phyloP scores from a whole-genome alignment of 2,888 invertebrate species.

The Merodon equestris region DNA sequence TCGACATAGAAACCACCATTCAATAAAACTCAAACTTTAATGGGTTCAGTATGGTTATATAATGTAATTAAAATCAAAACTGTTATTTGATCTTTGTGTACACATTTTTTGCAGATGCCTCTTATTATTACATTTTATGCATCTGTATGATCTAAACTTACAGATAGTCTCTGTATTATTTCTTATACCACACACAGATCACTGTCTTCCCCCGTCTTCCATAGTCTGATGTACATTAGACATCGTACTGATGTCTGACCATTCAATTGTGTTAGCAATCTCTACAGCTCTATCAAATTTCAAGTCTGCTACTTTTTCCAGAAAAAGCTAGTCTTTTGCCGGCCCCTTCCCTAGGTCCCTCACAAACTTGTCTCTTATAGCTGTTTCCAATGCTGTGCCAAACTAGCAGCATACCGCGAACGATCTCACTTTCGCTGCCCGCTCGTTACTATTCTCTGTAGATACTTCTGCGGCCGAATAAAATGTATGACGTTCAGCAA shows the following conservation, averaged over 20 bases:
- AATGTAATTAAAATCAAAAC: slow-evolving; percentile 41
- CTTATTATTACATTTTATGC: slow-evolving; percentile 42
- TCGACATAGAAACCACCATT: no score
- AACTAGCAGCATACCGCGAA: slow-evolving; percentile 30
- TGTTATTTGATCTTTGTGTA: background rate
- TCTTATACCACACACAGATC: slow-evolving; percentile 45
- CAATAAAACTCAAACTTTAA: slow-evolving; percentile 20
- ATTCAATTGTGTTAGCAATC: slow-evolving; percentile 37
- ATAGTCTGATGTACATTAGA: background rate
- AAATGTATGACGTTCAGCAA: slow-evolving; percentile 60
- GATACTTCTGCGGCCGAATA: slow-evolving; percentile 48
- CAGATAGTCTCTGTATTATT: slow-evolving; percentile 35
- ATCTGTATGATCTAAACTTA: no score
- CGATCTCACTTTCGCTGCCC: slow-evolving; percentile 56
- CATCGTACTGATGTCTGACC: background rate
- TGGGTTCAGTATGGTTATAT: slow-evolving; percentile 26
- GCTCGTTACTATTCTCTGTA: slow-evolving; percentile 48
- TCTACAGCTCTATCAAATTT: slow-evolving; percentile 41
- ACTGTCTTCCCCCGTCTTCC: slow-evolving; percentile 1
- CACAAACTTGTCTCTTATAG: no score
- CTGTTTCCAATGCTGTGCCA: no score
- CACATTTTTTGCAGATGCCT: slow-evolving; percentile 62
- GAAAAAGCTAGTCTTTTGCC: slow-evolving; percentile 58
- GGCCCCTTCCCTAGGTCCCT: no score
- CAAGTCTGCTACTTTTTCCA: no score